These are phyloP conservation scores for Acheta domesticus DNA, from an alignment of 2,888 invertebrate species.

Conservation along the genomic window DNA sequence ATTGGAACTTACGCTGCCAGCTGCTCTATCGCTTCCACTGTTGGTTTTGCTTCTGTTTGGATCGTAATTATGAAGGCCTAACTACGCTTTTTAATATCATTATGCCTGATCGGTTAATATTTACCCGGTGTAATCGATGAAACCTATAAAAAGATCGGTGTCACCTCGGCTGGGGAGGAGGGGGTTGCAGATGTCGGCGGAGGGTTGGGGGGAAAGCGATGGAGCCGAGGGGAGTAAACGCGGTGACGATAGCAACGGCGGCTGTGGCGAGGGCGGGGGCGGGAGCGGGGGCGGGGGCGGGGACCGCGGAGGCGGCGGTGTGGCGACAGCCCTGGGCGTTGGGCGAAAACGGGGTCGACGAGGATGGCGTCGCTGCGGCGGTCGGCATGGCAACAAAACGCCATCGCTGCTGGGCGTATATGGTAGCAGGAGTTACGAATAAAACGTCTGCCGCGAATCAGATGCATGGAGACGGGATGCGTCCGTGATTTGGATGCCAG, in stretches of 20 bases:
- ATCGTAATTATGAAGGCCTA: slow-evolving; percentile 18
- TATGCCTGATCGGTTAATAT: slow-evolving; percentile 18
- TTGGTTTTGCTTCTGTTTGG: slow-evolving; percentile 18
- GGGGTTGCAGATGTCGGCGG: not conserved
- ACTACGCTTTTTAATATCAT: slow-evolving; percentile 18
- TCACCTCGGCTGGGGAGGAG: not conserved
- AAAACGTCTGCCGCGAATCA: no score
- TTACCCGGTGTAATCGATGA: slow-evolving; percentile 5
- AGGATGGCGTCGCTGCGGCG: no score
- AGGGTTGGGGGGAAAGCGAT: not conserved
- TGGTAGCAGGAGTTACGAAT: no score
- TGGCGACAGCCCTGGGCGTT: no score
- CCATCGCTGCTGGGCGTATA: no score
- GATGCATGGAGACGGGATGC: no score
- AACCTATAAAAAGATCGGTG: slow-evolving; percentile 18
- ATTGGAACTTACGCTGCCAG: slow-evolving; percentile 18
- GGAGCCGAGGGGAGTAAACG: not conserved
- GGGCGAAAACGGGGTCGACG: no score
- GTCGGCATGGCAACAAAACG: no score
- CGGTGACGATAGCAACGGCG: not conserved
- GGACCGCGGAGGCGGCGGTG: no score
- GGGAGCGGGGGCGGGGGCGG: no score
- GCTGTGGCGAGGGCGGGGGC: no score
- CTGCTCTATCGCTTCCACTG: slow-evolving; percentile 18
- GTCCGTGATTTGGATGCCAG: no score